Percentiles rank a stretch among this genome's conserved stretches.
These are phyloP conservation scores for Umimayanthus kanabou DNA, from an alignment of 92 coral and sea anemone species.

Conservation along the genomic window DNA sequence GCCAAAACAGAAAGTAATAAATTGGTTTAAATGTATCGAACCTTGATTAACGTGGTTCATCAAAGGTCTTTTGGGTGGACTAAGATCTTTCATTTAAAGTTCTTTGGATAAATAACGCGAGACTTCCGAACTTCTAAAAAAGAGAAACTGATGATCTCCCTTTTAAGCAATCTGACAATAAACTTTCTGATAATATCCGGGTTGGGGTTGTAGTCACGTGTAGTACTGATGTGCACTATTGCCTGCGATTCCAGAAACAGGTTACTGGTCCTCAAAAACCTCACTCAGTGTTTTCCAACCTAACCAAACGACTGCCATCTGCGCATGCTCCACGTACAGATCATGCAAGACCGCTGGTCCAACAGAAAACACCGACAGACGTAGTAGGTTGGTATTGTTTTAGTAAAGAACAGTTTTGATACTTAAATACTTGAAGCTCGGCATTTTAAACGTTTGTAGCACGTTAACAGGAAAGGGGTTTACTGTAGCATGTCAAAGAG, in stretches of 20 bases:
- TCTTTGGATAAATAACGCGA: no score
- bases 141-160: background rate
- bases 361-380: constrained; percentile 3
- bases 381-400: constrained; percentile 3
- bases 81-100: no score
- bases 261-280: constrained; percentile 38
- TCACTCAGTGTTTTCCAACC: constrained; percentile 67
- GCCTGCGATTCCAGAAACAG: constrained; percentile 18
- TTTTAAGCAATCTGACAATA: background rate
- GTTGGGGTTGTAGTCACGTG: background rate
- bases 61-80: no score
- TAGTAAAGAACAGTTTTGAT: background rate
- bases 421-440: background rate
- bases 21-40: no score
- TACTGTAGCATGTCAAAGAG: no score
- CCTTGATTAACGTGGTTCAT: no score
- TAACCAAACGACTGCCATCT: constrained; percentile 77
- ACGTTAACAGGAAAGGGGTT: no score
- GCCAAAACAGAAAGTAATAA: no score
- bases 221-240: background rate
- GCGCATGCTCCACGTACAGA: constrained; percentile 53
- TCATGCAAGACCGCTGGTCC: constrained; percentile 38
- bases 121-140: no score
- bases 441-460: background rate
- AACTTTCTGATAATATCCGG: no score